Conservation (phyloP, 64 coral and sea anemone genomes). For the Dendronephthya gigantea region DNA sequence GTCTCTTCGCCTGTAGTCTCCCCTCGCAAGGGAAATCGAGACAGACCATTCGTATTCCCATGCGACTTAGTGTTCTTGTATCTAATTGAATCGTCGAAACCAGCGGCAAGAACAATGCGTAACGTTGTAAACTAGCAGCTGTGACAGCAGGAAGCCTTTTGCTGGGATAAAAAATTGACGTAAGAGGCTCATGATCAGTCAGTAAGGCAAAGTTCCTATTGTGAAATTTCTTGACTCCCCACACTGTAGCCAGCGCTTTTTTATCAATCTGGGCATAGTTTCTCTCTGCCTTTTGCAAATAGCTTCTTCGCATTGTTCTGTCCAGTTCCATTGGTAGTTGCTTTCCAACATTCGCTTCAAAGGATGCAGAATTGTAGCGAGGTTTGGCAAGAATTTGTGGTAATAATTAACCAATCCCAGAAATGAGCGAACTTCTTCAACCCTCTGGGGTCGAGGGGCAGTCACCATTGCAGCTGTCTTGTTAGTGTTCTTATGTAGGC, state of each 20-base stretch:
- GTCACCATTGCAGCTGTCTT: conserved; percentile 23
- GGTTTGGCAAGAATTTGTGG: conserved; percentile 31
- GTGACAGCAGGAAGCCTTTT: conserved; percentile 16
- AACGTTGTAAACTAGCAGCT: background rate
- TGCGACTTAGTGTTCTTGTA: conserved; percentile 35
- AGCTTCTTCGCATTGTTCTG: too few species aligned
- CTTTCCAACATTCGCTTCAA: too few species aligned
- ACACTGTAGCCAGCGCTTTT: conserved; percentile 24
- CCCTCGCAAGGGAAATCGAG: background rate
- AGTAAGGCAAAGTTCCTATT: background rate
- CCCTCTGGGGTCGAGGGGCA: conserved; percentile 12
- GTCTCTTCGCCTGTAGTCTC: background rate
- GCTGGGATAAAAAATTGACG: conserved; percentile 18
- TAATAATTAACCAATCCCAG: conserved; percentile 49
- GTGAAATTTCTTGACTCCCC: conserved; percentile 24
- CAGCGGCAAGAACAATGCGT: conserved; percentile 25
- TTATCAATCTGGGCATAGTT: conserved; percentile 5
- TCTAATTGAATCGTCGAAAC: conserved; percentile 16
- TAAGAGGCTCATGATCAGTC: conserved; percentile 36
- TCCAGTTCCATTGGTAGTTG: too few species aligned
- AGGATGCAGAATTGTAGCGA: conserved; percentile 20
- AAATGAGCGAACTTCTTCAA: conserved; percentile 31
- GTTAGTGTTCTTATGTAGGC: background rate
- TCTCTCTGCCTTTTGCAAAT: background rate
- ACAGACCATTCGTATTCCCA: conserved; percentile 15